Percentiles rank a stretch among this genome's conserved stretches.
Conservation (phyloP, 2,888 invertebrate species). For the Limnephilus auricula region DNA sequence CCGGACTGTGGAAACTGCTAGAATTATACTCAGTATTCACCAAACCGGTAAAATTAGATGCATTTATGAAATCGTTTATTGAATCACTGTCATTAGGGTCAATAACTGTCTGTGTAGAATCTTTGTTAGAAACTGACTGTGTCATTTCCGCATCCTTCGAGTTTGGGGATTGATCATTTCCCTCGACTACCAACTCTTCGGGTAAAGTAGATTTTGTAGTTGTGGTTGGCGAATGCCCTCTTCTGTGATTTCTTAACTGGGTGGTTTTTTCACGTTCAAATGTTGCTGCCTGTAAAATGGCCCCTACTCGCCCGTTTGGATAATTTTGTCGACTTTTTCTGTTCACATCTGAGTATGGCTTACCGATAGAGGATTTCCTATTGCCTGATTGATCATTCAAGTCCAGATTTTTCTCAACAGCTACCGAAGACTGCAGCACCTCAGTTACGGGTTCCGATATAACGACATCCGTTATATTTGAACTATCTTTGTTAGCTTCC, state of each 20-base stretch:
- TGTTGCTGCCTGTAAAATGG: neutral
- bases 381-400: neutral
- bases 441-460: conserved; percentile 69
- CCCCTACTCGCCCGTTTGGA: conserved; percentile 11
- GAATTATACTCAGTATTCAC: conserved; percentile 40
- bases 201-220: conserved; percentile 58
- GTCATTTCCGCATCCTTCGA: neutral
- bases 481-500: neutral
- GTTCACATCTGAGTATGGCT: conserved; percentile 73
- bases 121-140: neutral
- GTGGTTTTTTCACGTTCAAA: conserved; percentile 16
- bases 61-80: neutral
- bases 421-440: conserved; percentile 70
- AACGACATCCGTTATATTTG: neutral
- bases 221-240: conserved; percentile 59
- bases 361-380: conserved; percentile 51
- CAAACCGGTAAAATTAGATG: neutral
- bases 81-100: neutral
- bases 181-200: conserved; percentile 59
- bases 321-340: conserved; percentile 70
- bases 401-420: conserved; percentile 60
- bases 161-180: neutral
- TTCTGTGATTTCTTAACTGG: conserved; percentile 62
- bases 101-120: neutral
- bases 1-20: neutral